phyloP scores from a whole-genome alignment of 1,140 invertebrate species.

The Megalopta genalis region DNA sequence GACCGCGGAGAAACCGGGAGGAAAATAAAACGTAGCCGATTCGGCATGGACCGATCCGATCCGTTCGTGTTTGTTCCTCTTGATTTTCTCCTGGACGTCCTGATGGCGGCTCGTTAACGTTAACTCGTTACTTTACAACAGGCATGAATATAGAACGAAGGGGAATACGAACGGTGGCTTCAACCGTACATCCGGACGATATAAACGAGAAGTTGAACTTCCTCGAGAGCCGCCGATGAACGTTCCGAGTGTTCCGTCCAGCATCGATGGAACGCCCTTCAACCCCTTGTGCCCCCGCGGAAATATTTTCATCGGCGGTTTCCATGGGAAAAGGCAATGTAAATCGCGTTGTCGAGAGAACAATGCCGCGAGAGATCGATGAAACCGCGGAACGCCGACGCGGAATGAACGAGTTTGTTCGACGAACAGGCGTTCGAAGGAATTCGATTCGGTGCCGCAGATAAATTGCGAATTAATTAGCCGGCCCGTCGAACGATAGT shows the following conservation, averaged over 20 bases:
- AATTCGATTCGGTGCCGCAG: too few species aligned
- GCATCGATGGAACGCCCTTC: constrained; percentile 16
- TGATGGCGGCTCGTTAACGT: constrained; percentile 57
- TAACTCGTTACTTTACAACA: constrained; percentile 60
- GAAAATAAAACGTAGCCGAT: constrained; percentile 14
- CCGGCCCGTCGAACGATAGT: too few species aligned
- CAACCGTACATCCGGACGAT: constrained; percentile 68
- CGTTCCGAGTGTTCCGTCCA: constrained; percentile 40
- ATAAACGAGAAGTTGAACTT: constrained; percentile 65
- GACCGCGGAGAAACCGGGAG: neutral
- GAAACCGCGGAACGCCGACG: neutral
- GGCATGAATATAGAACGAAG: constrained; percentile 66
- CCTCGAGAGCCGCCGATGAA: constrained; percentile 30
- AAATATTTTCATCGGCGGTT: too few species aligned
- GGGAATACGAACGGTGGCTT: constrained; percentile 64
- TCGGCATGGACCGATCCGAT: constrained; percentile 35
- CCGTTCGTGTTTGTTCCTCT: constrained; percentile 34
- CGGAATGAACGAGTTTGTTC: too few species aligned
- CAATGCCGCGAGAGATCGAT: neutral
- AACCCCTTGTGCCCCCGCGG: neutral
- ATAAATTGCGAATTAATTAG: too few species aligned
- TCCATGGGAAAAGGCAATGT: too few species aligned
- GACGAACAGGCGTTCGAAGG: too few species aligned
- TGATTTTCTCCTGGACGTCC: constrained; percentile 35
- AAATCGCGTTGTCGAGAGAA: too few species aligned